These are phyloP conservation scores for Asarcornis scutulata DNA, from an alignment of 2,113 vertebrate genomes.

Conservation along the genomic window DNA sequence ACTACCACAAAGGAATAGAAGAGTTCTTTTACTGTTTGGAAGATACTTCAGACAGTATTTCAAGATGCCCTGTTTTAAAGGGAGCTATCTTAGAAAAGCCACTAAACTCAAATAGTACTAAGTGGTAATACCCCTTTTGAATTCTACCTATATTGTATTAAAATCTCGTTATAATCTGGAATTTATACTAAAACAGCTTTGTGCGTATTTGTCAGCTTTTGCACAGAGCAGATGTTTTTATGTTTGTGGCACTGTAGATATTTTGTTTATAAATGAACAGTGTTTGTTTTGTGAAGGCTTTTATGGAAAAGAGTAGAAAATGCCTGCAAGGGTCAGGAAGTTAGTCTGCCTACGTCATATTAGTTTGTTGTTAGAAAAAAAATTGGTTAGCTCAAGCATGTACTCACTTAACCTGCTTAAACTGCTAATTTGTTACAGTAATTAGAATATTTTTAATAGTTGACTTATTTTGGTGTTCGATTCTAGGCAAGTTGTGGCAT, in stretches of 20 bases:
- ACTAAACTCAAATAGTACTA: not conserved
- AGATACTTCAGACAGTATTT: not conserved
- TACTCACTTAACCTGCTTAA: not conserved
- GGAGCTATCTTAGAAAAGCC: not conserved
- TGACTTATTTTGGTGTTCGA: not conserved
- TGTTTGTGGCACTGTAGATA: not conserved
- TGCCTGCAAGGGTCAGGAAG: not conserved
- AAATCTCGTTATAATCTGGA: not conserved
- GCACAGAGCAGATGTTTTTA: not conserved
- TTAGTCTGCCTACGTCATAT: not conserved
- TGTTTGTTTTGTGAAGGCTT: not conserved
- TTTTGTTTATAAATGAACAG: not conserved
- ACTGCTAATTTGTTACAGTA: not conserved
- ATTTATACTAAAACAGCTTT: not conserved
- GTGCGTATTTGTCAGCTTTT: not conserved
- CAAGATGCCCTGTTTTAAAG: not conserved
- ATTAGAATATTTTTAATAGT: not conserved
- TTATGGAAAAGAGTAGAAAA: not conserved
- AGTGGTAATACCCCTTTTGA: not conserved
- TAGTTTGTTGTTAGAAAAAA: not conserved
- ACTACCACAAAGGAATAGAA: not conserved
- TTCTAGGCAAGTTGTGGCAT: slow-evolving; percentile 93
- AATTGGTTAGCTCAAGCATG: not conserved
- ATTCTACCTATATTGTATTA: not conserved
- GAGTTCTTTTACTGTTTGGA: not conserved